Evolutionary conservation across 2,113 vertebrate genomes (phyloP), one percentile per base, ranked within the genome.

Genomic region (Silurus asotus): DNA sequence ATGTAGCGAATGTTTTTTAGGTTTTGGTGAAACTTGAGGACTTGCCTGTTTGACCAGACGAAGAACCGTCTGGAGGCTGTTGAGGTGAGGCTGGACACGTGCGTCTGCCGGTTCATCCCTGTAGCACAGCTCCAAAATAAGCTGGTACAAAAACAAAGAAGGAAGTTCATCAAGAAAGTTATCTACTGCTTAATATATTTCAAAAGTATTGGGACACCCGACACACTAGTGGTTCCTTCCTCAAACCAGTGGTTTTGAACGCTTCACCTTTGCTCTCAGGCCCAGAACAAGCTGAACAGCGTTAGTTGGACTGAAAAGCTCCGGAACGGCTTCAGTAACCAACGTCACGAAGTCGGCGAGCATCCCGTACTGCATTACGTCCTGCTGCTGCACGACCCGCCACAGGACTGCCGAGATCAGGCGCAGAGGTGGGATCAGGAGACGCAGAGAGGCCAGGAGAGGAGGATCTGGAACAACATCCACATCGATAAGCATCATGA

Each of bases 231-330:
- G 37, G 37, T 37, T 37, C 37, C 1, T 37, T 37, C 37, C 37
- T 37, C 37, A 37, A 37, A 37, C 37, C 2, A 2, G 37, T 37
- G 37, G 37, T 37, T 37, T 37, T 37, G 37, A 37, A 37, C 37
- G 37, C 37, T 8, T 82, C 89, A 94, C 94, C 93, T 92, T 93
- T 74, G 94, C 94, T 62, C 92, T 89, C 55, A 94, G 88, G 3
- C 93, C 93, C 88, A 95, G 78, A 76, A 90, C 92, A 10, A 95
- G 90, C 48, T 94, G 91, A 17, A 90, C 92, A 11, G 89, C 82
- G 83, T 92, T 93, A 3, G 90, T 91, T 67, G 88, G 88, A 84
- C 84, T 88, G 10, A 94, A 91, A 76, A 94, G 64, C 2, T 92
- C 92, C 0, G 94, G 93, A 0, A 90, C 92, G 0, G 90, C 88